Percentiles rank a stretch among this genome's conserved stretches.
Evolutionary conservation across 2,113 vertebrate species (phyloP).

Genomic region (Urocitellus parryii): DNA sequence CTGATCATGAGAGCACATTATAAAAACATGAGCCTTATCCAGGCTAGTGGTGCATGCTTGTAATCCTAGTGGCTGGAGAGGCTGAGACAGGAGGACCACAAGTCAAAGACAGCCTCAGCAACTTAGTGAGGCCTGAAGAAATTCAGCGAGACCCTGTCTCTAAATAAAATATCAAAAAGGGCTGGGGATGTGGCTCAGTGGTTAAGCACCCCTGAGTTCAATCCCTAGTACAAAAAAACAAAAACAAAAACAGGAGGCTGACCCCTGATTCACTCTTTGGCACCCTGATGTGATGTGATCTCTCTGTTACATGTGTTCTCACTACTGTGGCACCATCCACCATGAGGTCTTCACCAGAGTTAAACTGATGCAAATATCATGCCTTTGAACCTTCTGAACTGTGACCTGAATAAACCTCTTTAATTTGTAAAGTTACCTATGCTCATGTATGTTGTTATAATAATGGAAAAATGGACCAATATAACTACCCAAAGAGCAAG

Average conservation of each 20-base stretch:
- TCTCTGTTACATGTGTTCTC: neutral
- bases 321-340: neutral
- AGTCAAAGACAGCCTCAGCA: too few relatives aligned
- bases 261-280: neutral
- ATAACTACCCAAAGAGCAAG: neutral
- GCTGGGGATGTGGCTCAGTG: too few relatives aligned
- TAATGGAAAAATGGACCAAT: neutral
- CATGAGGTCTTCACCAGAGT: neutral
- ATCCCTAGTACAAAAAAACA: too few relatives aligned
- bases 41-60: too few relatives aligned
- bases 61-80: too few relatives aligned
- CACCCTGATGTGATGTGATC: neutral
- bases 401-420: neutral
- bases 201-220: too few relatives aligned
- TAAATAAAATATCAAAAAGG: too few relatives aligned
- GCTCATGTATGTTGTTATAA: neutral
- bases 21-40: neutral
- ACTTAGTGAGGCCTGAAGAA: too few relatives aligned
- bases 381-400: neutral
- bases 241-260: neutral
- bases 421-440: neutral
- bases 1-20: neutral
- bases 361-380: neutral
- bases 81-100: too few relatives aligned
- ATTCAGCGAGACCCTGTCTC: too few relatives aligned